Evolutionary conservation across 2,113 vertebrate species (phyloP).

Genomic region (Sapayoa aenigma): DNA sequence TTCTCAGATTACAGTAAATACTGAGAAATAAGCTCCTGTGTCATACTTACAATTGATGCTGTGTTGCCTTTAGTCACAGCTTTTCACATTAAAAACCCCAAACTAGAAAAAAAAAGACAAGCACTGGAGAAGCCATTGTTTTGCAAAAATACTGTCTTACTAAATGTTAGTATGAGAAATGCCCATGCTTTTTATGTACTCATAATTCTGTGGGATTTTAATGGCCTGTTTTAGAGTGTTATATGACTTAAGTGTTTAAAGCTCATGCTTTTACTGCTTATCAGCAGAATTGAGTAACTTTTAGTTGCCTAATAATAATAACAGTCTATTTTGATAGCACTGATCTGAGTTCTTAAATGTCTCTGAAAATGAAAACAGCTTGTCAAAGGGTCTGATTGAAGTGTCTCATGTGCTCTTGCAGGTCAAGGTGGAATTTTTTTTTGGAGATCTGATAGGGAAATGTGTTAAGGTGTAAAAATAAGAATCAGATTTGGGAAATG

Average conservation of each 20-base stretch:
- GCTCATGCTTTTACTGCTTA: background rate
- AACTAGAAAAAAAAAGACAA: background rate
- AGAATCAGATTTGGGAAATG: background rate
- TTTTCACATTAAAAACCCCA: background rate
- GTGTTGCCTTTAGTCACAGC: background rate
- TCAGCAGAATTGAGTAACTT: background rate
- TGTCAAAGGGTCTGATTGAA: background rate
- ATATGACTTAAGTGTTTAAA: background rate
- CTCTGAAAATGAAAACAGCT: background rate
- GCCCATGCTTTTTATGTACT: background rate
- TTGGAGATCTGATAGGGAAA: background rate
- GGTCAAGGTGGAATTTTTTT: background rate
- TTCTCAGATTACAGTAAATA: conserved; percentile 45
- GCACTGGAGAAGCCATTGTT: background rate
- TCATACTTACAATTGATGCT: background rate
- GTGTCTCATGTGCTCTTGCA: background rate
- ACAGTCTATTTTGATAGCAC: background rate
- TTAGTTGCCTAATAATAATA: background rate
- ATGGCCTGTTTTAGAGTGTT: background rate
- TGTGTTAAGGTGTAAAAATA: background rate
- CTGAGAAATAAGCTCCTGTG: background rate
- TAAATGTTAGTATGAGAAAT: background rate
- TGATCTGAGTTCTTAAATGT: background rate
- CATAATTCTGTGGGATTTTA: background rate
- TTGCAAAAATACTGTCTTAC: background rate